Percentiles rank a stretch among this genome's conserved stretches.
These are phyloP conservation scores for Misgurnus anguillicaudatus DNA, from an alignment of 2,113 vertebrate species.

Conservation along the genomic window DNA sequence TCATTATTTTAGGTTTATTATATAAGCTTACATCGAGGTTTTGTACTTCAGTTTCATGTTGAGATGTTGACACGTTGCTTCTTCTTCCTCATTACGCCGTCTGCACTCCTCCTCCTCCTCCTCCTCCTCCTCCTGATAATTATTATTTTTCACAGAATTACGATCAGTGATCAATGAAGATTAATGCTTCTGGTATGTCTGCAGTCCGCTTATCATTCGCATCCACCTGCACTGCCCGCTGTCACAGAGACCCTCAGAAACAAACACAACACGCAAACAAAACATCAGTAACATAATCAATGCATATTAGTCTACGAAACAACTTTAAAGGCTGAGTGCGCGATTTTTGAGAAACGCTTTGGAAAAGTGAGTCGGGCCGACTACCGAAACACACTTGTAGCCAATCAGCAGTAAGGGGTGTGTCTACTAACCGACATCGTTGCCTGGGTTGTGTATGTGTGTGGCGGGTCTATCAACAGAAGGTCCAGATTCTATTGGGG, in stretches of 20 bases:
- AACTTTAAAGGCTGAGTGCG: no score
- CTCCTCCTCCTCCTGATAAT: slow-evolving; percentile 83
- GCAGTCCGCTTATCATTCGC: slow-evolving; percentile 60
- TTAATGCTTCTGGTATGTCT: slow-evolving; percentile 88
- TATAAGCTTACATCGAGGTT: not conserved
- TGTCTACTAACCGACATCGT: no score
- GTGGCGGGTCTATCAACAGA: no score
- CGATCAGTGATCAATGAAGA: slow-evolving; percentile 99
- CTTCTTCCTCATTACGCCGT: slow-evolving; percentile 51
- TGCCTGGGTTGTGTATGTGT: no score
- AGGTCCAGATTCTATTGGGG: no score
- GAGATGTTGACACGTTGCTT: slow-evolving; percentile 57
- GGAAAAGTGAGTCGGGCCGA: no score
- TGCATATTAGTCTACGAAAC: no score
- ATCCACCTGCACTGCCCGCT: slow-evolving; percentile 51
- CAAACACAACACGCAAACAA: not conserved
- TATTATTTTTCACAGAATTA: slow-evolving; percentile 97
- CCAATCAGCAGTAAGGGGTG: no score
- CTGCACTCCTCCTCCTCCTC: slow-evolving; percentile 59
- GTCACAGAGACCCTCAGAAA: slow-evolving; percentile 36
- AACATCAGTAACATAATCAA: not conserved
- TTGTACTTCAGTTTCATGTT: slow-evolving; percentile 38
- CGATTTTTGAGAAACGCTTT: no score
- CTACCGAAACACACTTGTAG: no score
- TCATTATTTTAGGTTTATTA: no score